Percentiles rank a stretch among this genome's conserved stretches.
phyloP scores from a whole-genome alignment of 2,888 invertebrate genomes.

The Hirtodrosophila duncani region DNA sequence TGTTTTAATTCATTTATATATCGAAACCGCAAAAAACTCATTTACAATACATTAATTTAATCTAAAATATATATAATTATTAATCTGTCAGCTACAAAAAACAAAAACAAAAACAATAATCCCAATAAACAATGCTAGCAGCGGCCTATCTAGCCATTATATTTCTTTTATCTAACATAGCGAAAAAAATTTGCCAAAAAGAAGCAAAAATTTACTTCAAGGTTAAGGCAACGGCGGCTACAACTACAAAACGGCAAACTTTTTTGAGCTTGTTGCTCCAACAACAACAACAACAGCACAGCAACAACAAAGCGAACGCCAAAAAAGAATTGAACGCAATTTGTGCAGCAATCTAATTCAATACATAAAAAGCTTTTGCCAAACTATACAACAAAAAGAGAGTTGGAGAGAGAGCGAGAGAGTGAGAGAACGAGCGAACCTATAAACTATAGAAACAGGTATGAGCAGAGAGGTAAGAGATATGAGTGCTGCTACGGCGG shows the following conservation, averaged over 20 bases:
- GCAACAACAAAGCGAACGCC: constrained; percentile 60
- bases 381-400: constrained; percentile 8
- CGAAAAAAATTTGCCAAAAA: neutral
- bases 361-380: constrained; percentile 52
- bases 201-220: constrained; percentile 56
- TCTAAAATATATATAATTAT: too few relatives aligned
- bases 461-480: constrained; percentile 20
- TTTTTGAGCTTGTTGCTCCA: constrained; percentile 59
- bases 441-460: constrained; percentile 47
- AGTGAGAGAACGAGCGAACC: constrained; percentile 3
- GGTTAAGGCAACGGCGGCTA: constrained; percentile 47
- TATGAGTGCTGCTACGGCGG: too few relatives aligned
- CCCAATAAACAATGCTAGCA: neutral
- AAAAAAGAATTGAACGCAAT: constrained; percentile 58
- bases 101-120: too few relatives aligned
- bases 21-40: too few relatives aligned
- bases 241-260: constrained; percentile 43
- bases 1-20: too few relatives aligned
- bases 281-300: constrained; percentile 36
- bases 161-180: constrained; percentile 33
- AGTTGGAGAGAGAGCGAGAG: neutral
- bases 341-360: constrained; percentile 67
- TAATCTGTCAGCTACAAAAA: too few relatives aligned
- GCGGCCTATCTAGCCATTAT: constrained; percentile 4
- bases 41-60: too few relatives aligned